Evolutionary conservation across 2,113 vertebrate species (phyloP), one percentile per base, ranked within the genome.

Genomic region (Cricetomys ansorgei): DNA sequence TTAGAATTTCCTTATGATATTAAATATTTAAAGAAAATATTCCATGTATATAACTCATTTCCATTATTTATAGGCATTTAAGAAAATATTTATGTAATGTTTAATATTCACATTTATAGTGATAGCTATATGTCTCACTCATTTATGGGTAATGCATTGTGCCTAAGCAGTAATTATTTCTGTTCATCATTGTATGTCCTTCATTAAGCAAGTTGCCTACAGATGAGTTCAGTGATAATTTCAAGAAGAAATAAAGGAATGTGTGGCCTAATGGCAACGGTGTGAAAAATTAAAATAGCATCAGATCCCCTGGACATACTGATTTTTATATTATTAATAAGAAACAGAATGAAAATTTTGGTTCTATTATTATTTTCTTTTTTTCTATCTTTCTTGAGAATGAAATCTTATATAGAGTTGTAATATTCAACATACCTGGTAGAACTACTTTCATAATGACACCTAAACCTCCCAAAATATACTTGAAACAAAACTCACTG

Each of bases 191-290:
- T n/a, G 3, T 37, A 10, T 27, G 15, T 12, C 6, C 23, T 45
- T 43, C 2, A 19, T 40, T 5, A 34, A 55, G 40, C 1, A 15
- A 73, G 62, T 0, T 55, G 9, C 19, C 2, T 37, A 0, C 16
- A 85, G 43, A 48, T n/a, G 3, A 45, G 7, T 19, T 25, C 37
- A 29, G 12, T 72, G 64, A 75, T 34, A 93, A 55, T 25, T 89
- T 48, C 0, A 45, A 40, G 4, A 70, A 69, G 62, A 53, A 67
- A 40, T 53, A 67, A 91, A 25, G 1, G 1, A n/a, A 70, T 64
- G 0, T 29, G 7, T 95, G 7, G 7, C 3, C 17, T 53, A 64
- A 4, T 45, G 31, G 31, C 10, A 76, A 4, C 1, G 19, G 45
- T 29, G 3, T 6, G 12, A 75, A 34, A 23, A 69, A 50, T 75